A percentile compares a stretch with the other conserved stretches of the same genome.
phyloP scores from a whole-genome alignment of 2,888 invertebrate genomes.

The Drosophila limbata region DNA sequence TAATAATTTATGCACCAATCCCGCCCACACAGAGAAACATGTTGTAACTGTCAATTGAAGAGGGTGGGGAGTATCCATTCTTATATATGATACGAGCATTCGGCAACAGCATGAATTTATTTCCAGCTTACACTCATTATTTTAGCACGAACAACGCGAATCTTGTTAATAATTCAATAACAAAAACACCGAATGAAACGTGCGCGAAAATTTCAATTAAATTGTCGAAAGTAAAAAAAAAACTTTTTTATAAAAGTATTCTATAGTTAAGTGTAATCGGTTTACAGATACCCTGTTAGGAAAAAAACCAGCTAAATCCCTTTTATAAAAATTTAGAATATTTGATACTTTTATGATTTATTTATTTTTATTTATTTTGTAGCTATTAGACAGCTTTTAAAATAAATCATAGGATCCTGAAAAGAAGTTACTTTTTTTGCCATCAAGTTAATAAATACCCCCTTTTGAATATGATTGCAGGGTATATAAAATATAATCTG shows the following conservation, averaged over 20 bases:
- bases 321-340: no score
- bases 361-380: background rate
- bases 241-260: conserved; percentile 23
- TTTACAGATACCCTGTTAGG: conserved; percentile 1
- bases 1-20: conserved; percentile 69
- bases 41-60: conserved; percentile 69
- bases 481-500: background rate
- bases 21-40: conserved; percentile 57
- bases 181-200: conserved; percentile 48
- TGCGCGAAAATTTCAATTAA: conserved; percentile 60
- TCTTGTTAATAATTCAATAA: conserved; percentile 68
- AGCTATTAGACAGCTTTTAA: no score
- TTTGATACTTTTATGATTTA: background rate
- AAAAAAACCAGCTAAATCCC: no score
- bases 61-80: conserved; percentile 22
- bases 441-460: background rate
- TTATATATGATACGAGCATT: conserved; percentile 29
- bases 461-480: background rate
- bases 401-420: no score
- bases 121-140: conserved; percentile 65
- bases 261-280: background rate
- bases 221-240: conserved; percentile 45
- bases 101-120: conserved; percentile 62
- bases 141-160: conserved; percentile 66
- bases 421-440: no score